phyloP scores from a whole-genome alignment of 2,888 invertebrate genomes.

The Girardia tigrina region DNA sequence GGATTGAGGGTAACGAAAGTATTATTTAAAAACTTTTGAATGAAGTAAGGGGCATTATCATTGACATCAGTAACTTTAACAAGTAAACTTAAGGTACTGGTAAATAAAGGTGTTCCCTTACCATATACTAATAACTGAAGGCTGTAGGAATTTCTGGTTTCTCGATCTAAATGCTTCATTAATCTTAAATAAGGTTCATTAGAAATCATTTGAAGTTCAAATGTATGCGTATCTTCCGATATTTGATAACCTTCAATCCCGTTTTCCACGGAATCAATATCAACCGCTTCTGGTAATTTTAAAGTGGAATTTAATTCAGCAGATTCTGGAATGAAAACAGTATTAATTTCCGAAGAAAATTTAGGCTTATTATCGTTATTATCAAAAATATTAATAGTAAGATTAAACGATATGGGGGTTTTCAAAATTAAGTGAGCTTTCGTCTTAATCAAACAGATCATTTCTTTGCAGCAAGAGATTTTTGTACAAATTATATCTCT shows the following conservation, averaged over 20 bases:
- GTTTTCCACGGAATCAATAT: slow-evolving; percentile 26
- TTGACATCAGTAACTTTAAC: slow-evolving; percentile 32
- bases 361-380: slow-evolving; percentile 28
- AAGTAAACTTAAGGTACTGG: background rate
- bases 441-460: background rate
- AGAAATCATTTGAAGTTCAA: background rate
- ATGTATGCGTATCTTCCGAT: slow-evolving; percentile 17
- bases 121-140: slow-evolving; percentile 4
- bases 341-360: background rate
- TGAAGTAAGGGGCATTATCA: slow-evolving; percentile 29
- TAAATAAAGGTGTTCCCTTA: slow-evolving; percentile 26
- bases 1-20: slow-evolving; percentile 20
- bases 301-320: background rate
- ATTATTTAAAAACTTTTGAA: background rate
- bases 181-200: slow-evolving; percentile 2
- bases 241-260: slow-evolving; percentile 12
- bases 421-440: background rate
- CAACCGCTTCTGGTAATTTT: background rate
- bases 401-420: background rate
- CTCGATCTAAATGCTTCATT: slow-evolving; percentile 23
- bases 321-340: slow-evolving; percentile 33
- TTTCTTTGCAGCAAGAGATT: background rate
- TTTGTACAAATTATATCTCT: background rate
- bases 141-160: background rate
- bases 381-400: background rate